Conservation (phyloP, 2,797 vertebrate genomes). For the Harpagifer antarcticus region DNA sequence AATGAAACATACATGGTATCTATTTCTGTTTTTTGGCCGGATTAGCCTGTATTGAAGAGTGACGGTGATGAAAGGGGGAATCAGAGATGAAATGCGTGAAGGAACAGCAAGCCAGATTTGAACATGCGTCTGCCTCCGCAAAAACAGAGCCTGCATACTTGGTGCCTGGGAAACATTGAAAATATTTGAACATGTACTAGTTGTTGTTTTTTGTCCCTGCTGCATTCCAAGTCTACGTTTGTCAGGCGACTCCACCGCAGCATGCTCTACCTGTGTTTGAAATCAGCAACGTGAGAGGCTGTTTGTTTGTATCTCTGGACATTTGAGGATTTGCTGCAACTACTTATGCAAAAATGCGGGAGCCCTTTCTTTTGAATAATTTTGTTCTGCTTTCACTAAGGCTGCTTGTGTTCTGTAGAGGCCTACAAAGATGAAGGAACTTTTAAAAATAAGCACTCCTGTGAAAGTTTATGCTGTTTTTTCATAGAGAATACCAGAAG, state of each 20-base stretch:
- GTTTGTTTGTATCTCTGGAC: constrained; percentile 38
- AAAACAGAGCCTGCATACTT: too few relatives aligned
- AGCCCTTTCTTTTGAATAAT: constrained; percentile 18
- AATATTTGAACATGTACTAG: constrained; percentile 27
- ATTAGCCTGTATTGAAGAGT: too few relatives aligned
- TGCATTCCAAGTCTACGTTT: constrained; percentile 29
- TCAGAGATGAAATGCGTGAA: too few relatives aligned
- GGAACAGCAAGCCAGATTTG: too few relatives aligned
- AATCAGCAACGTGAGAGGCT: constrained; percentile 30
- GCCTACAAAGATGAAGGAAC: not conserved
- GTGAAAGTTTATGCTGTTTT: not conserved
- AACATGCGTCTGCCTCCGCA: too few relatives aligned
- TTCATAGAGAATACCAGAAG: too few relatives aligned
- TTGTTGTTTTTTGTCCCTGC: not conserved
- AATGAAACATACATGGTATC: not conserved
- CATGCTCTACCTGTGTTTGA: constrained; percentile 42
- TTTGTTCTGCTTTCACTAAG: constrained; percentile 19
- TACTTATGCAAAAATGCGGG: not conserved
- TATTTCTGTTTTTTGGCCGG: not conserved
- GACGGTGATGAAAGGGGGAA: too few relatives aligned
- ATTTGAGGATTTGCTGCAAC: constrained; percentile 35
- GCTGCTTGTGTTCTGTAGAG: constrained; percentile 21
- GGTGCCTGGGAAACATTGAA: constrained; percentile 1
- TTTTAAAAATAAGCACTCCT: not conserved
- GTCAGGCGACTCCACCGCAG: constrained; percentile 4